phyloP scores from a whole-genome alignment of 2,888 invertebrate genomes.

The Cephus nigrinus region DNA sequence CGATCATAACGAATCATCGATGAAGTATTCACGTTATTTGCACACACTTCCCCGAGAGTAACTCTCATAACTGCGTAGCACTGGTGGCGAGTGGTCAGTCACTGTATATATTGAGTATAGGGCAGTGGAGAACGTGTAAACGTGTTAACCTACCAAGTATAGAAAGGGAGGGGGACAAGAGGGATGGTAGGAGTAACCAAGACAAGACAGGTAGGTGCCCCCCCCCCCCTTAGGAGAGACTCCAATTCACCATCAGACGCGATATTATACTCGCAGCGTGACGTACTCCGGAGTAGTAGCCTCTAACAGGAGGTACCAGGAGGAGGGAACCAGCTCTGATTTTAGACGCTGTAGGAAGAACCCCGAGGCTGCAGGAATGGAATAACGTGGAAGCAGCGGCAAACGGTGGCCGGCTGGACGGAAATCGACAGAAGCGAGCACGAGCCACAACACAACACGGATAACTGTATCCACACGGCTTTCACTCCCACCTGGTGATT shows the following conservation, averaged over 20 bases:
- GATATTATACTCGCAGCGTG: background rate
- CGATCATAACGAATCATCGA: slow-evolving; percentile 31
- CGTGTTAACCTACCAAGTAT: background rate
- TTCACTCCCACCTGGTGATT: slow-evolving; percentile 20
- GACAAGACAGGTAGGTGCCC: background rate
- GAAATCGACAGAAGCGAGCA: slow-evolving; percentile 16
- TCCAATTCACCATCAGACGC: background rate
- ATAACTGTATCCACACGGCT: slow-evolving; percentile 21
- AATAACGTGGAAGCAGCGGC: background rate
- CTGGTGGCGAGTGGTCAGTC: background rate
- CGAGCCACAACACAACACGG: slow-evolving; percentile 18
- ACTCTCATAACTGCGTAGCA: background rate
- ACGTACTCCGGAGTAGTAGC: background rate
- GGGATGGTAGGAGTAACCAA: background rate
- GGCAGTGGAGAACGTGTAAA: background rate
- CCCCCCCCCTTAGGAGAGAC: background rate
- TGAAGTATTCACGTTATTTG: slow-evolving; percentile 26
- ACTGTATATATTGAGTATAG: background rate
- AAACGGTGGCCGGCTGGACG: background rate
- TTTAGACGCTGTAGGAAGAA: background rate
- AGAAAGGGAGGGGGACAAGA: background rate
- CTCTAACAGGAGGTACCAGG: background rate
- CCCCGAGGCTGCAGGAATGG: background rate
- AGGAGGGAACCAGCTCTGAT: background rate
- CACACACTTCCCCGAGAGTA: background rate